A percentile compares a stretch with the other conserved stretches of the same genome.
Conservation (phyloP, 2,113 vertebrate genomes). For the Acrocephalus arundinaceus region DNA sequence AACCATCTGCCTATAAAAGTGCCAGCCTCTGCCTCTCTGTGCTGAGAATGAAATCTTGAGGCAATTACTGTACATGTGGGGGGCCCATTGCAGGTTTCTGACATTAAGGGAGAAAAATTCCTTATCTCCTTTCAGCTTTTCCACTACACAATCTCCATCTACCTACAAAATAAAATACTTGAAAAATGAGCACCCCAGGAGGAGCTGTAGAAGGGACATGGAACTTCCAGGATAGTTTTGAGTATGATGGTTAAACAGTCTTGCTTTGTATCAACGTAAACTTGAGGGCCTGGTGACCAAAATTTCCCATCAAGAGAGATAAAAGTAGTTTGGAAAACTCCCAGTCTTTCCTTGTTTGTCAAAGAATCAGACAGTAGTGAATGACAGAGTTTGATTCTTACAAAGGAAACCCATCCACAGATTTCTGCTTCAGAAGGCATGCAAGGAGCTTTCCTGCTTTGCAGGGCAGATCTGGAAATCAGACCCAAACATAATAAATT, state of each 20-base stretch:
- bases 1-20: background rate
- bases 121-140: background rate
- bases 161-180: background rate
- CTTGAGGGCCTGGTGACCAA: background rate
- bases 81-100: background rate
- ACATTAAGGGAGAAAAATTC: background rate
- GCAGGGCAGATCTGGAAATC: background rate
- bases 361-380: background rate
- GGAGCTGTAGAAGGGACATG: background rate
- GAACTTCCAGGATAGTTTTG: background rate
- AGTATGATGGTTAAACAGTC: background rate
- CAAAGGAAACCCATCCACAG: background rate
- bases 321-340: background rate
- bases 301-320: background rate
- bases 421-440: background rate
- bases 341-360: background rate
- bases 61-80: background rate
- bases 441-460: background rate
- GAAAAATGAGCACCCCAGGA: background rate
- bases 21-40: background rate
- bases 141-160: background rate
- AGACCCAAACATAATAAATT: background rate
- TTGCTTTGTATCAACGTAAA: background rate
- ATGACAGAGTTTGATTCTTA: background rate
- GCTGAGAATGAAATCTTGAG: background rate